These are phyloP conservation scores for Plutella xylostella DNA, from an alignment of 2,888 invertebrate genomes.

Conservation along the genomic window DNA sequence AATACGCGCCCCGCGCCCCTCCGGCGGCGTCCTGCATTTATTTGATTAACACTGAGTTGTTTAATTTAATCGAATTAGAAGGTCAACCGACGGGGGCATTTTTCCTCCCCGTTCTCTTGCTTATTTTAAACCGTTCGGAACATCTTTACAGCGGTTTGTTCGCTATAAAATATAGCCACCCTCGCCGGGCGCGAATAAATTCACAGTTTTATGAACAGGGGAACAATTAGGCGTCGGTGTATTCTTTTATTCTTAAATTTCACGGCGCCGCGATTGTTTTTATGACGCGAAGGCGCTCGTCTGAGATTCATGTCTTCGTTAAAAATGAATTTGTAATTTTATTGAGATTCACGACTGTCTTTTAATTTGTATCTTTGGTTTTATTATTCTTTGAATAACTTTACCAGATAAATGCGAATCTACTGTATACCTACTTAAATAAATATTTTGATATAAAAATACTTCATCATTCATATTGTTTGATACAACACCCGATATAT, in stretches of 20 bases:
- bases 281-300: constrained; percentile 31
- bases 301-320: constrained; percentile 58
- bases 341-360: constrained; percentile 52
- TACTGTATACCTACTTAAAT: too few species aligned
- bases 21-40: constrained; percentile 55
- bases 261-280: constrained; percentile 58
- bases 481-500: too few species aligned
- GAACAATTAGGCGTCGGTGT: constrained; percentile 64
- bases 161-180: constrained; percentile 66
- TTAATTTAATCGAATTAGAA: constrained; percentile 70
- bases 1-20: constrained; percentile 33
- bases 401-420: too few species aligned
- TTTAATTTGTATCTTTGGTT: constrained; percentile 33
- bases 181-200: constrained; percentile 58
- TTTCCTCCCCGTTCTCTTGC: constrained; percentile 31
- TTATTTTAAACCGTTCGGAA: constrained; percentile 65
- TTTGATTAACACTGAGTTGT: constrained; percentile 71
- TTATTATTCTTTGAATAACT: too few species aligned
- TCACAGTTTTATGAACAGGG: constrained; percentile 69
- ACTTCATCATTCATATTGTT: too few species aligned
- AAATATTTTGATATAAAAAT: too few species aligned
- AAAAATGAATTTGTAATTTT: constrained; percentile 65
- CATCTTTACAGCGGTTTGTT: constrained; percentile 69
- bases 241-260: constrained; percentile 62
- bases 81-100: constrained; percentile 39